Evolutionary conservation across 2,797 vertebrate species (phyloP).

Genomic region (Tangara arthus): DNA sequence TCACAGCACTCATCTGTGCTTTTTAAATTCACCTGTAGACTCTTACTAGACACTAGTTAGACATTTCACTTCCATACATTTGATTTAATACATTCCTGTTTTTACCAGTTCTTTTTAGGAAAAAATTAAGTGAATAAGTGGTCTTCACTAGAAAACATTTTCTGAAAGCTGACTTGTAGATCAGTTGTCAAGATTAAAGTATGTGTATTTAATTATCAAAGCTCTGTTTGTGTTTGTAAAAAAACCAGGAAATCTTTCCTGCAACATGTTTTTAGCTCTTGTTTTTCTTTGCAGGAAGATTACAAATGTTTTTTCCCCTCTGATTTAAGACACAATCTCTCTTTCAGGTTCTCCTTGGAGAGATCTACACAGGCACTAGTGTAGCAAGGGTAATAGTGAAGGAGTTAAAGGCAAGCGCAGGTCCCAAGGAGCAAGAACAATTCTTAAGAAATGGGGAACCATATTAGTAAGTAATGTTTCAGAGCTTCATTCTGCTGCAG

Average conservation of each 20-base stretch:
- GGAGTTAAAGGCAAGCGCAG: constrained; percentile 91
- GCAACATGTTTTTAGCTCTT: constrained; percentile 34
- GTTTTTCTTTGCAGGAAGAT: constrained; percentile 59
- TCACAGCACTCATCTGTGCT: neutral
- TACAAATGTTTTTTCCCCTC: constrained; percentile 37
- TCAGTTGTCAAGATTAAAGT: constrained; percentile 51
- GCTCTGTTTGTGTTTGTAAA: constrained; percentile 10
- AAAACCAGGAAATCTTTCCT: constrained; percentile 70
- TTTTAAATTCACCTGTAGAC: neutral
- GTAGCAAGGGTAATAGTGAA: constrained; percentile 90
- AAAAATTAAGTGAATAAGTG: neutral
- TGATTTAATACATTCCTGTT: neutral
- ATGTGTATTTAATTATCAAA: constrained; percentile 63
- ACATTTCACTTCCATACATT: neutral
- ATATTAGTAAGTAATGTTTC: constrained; percentile 83
- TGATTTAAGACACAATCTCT: neutral
- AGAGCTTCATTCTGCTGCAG: neutral
- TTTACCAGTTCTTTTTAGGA: neutral
- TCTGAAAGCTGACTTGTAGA: neutral
- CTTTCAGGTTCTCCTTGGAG: constrained; percentile 91
- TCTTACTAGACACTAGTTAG: neutral
- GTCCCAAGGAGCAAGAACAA: constrained; percentile 88
- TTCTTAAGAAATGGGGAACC: constrained; percentile 94
- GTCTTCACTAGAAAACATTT: neutral
- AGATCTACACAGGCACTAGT: constrained; percentile 89